Evolutionary conservation across 2,888 invertebrate genomes (phyloP).

Genomic region (Tachina lurida): DNA sequence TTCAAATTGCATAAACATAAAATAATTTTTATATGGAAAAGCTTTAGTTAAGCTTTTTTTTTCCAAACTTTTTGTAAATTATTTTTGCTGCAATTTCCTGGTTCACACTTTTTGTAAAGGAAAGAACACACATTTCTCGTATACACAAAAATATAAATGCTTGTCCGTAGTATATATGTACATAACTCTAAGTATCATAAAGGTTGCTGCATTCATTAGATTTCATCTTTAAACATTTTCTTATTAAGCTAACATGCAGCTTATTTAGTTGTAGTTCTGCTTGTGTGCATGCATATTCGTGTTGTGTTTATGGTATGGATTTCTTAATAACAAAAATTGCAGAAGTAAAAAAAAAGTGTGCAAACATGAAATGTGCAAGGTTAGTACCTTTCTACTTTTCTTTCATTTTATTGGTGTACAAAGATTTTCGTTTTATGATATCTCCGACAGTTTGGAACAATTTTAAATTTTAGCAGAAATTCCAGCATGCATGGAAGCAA

Average conservation of each 20-base stretch:
- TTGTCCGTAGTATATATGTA: background rate
- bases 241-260: no score
- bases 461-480: constrained; percentile 20
- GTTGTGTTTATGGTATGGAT: background rate
- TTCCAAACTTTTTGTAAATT: background rate
- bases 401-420: constrained; percentile 1
- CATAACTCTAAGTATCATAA: constrained; percentile 7
- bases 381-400: constrained; percentile 37
- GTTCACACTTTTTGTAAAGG: background rate
- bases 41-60: no score
- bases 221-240: constrained; percentile 1
- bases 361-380: constrained; percentile 46
- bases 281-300: background rate
- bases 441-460: constrained; percentile 18
- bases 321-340: constrained; percentile 11
- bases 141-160: background rate
- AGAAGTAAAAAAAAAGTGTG: background rate
- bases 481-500: background rate
- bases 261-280: background rate
- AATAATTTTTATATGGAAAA: background rate
- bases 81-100: background rate
- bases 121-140: background rate
- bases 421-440: constrained; percentile 59
- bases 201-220: constrained; percentile 30
- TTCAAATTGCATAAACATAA: background rate